phyloP scores from a whole-genome alignment of 2,888 invertebrate genomes.

The Apantesis nais region DNA sequence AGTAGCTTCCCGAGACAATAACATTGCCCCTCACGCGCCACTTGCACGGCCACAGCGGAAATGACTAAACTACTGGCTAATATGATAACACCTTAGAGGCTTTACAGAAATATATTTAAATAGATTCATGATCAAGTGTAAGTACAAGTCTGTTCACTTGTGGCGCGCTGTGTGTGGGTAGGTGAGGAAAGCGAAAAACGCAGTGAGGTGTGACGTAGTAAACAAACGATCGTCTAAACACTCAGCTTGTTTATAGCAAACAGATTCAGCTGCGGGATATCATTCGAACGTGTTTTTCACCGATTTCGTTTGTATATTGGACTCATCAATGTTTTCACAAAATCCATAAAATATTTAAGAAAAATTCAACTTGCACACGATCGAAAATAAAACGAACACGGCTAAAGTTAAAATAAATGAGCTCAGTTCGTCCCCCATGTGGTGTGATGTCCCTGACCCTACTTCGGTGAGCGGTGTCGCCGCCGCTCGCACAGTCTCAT shows the following conservation, averaged over 20 bases:
- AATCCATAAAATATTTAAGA: not conserved
- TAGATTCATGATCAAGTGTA: constrained; percentile 11
- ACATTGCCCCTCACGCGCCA: constrained; percentile 1
- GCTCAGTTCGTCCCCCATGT: constrained; percentile 16
- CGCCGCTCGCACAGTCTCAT: constrained; percentile 5
- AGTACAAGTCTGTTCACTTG: constrained; percentile 5
- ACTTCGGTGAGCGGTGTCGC: not conserved
- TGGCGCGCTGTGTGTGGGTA: constrained; percentile 4
- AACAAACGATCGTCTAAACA: constrained; percentile 16
- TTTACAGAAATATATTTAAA: constrained; percentile 10
- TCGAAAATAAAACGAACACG: not conserved
- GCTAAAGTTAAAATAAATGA: not conserved
- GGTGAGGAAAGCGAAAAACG: constrained; percentile 1
- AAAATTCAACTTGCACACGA: not conserved
- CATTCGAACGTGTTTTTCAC: constrained; percentile 20
- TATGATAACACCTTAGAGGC: not conserved
- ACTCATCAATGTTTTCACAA: not conserved
- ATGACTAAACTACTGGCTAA: not conserved
- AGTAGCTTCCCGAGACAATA: constrained; percentile 38
- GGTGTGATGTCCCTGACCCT: constrained; percentile 13
- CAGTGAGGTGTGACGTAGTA: constrained; percentile 11
- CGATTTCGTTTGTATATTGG: constrained; percentile 3
- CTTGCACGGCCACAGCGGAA: not conserved
- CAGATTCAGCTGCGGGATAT: constrained; percentile 46
- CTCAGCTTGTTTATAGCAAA: constrained; percentile 19